These are phyloP conservation scores for Manis javanica DNA, from an alignment of 2,797 vertebrate genomes.

Conservation along the genomic window DNA sequence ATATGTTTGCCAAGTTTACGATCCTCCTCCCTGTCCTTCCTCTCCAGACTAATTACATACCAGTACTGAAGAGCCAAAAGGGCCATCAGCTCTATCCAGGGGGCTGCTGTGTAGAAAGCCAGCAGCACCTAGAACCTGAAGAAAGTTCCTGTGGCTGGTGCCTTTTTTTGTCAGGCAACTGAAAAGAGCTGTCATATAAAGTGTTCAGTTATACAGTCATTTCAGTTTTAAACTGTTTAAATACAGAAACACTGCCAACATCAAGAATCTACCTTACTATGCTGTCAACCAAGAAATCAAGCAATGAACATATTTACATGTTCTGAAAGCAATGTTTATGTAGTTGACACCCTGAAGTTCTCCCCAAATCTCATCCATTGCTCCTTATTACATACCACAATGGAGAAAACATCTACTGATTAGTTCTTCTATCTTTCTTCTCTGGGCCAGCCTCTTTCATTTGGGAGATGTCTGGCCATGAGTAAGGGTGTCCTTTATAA, in stretches of 20 bases:
- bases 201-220: slow-evolving; percentile 62
- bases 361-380: background rate
- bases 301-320: slow-evolving; percentile 46
- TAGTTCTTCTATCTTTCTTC: background rate
- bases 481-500: background rate
- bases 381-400: background rate
- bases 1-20: background rate
- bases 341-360: background rate
- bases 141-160: slow-evolving; percentile 38
- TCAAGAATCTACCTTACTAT: slow-evolving; percentile 61
- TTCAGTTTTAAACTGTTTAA: slow-evolving; percentile 57
- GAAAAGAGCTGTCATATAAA: slow-evolving; percentile 53
- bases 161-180: slow-evolving; percentile 44
- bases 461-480: background rate
- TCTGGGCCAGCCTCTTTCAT: background rate
- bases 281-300: slow-evolving; percentile 71
- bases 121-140: slow-evolving; percentile 42
- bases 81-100: background rate
- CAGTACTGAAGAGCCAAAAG: slow-evolving; percentile 33
- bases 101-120: slow-evolving; percentile 53
- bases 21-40: background rate
- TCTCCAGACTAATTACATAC: slow-evolving; percentile 38
- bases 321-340: slow-evolving; percentile 53
- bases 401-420: background rate
- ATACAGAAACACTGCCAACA: slow-evolving; percentile 60